A percentile compares a stretch with the other conserved stretches of the same genome.
Evolutionary conservation across 37 sponge, comb jelly and placozoan species (phyloP).

Genomic region (Bolinopsis microptera): DNA sequence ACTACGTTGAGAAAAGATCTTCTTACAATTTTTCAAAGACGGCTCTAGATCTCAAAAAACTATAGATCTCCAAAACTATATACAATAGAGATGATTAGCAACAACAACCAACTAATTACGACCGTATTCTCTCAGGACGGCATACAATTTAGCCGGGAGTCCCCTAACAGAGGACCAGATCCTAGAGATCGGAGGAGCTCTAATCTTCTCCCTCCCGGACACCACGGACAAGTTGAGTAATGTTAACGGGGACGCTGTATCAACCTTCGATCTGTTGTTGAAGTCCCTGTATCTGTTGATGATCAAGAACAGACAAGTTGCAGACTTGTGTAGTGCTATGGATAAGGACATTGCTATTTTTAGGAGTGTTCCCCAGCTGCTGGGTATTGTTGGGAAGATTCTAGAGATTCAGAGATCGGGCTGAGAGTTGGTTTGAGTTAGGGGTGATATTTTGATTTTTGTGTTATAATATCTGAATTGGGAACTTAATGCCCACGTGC

Average conservation of each 20-base stretch:
- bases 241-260: background rate
- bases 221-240: background rate
- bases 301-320: constrained; percentile 21
- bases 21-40: no score
- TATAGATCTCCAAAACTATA: no score
- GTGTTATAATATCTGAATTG: no score
- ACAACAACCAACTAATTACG: no score
- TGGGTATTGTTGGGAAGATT: constrained; percentile 2
- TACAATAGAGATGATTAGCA: no score
- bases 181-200: constrained; percentile 44
- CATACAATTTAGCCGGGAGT: constrained; percentile 13
- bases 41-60: no score
- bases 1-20: no score
- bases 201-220: constrained; percentile 56
- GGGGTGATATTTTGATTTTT: no score
- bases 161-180: constrained; percentile 15
- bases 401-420: background rate
- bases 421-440: no score
- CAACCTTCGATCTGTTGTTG: background rate
- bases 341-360: constrained; percentile 32
- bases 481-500: no score
- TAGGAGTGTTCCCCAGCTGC: background rate
- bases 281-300: constrained; percentile 26
- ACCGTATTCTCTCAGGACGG: background rate
- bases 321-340: constrained; percentile 35